These are phyloP conservation scores for Acrocyrtus sp. DNA, from an alignment of 2,888 invertebrate species.

Conservation along the genomic window DNA sequence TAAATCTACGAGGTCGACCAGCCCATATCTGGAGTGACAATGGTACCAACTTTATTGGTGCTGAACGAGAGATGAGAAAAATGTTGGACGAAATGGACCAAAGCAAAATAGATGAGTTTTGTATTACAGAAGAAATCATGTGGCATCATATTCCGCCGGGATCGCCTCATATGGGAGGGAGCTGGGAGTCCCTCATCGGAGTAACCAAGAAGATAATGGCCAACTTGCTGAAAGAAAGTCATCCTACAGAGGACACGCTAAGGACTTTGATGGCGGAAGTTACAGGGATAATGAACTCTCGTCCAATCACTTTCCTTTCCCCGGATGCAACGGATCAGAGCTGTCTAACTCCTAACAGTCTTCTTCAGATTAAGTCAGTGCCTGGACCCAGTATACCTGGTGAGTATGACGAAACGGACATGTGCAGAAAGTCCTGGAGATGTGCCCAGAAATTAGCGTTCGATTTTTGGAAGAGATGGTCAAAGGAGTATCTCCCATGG, in stretches of 20 bases:
- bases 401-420: neutral
- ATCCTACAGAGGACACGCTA: neutral
- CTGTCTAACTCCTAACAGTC: neutral
- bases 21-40: slow-evolving; percentile 48
- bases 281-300: neutral
- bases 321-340: neutral
- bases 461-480: neutral
- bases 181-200: neutral
- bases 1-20: slow-evolving; percentile 30
- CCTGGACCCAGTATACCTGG: neutral
- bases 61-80: slow-evolving; percentile 27
- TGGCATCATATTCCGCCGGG: slow-evolving; percentile 55
- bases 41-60: slow-evolving; percentile 54
- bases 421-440: neutral
- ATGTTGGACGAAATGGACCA: neutral
- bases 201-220: neutral
- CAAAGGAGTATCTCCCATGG: neutral
- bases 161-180: neutral
- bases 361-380: neutral
- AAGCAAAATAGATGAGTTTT: slow-evolving; percentile 20
- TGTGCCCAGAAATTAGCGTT: neutral
- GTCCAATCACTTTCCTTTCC: neutral
- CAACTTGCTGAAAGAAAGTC: neutral
- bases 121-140: slow-evolving; percentile 33
- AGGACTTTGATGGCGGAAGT: neutral